Evolutionary conservation across 2,888 invertebrate genomes (phyloP), one percentile per base, ranked within the genome.

Genomic region (Heteropelma amictum): DNA sequence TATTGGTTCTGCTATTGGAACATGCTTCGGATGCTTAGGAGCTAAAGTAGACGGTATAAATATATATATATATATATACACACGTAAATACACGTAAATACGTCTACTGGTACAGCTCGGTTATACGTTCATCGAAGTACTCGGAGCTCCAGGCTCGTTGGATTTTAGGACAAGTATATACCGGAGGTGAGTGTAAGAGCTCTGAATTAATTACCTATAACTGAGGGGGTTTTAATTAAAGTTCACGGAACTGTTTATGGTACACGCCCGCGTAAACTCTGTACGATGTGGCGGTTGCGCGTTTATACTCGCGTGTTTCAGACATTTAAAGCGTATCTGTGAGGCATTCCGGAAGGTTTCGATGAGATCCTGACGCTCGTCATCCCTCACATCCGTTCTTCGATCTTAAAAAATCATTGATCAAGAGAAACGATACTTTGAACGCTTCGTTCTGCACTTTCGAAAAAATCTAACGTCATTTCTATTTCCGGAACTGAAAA

Each of bases 121-220:
- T 54, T 42, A 42, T 54, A 53, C 64, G 64, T 54, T 42, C 64
- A 64, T 74, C 64, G 10, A 47, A 60, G 64, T 56, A 45, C 54
- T 61, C 35, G 8, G 12, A 35, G 60, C 30, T 30, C 53, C 69
- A 45, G 30, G 45, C 19, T 26, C 28, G 14, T 33, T 38, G 47
- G 61, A 65, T 67, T 70, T 67, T 54, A 60, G 51, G 53, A 54
- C 51, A 65, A 64, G 38, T 53, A 60, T 53, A 53, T 23, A 10
- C 21, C 14, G 47, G 23, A 26, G 38, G 68, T 7, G 23, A 14
- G 64, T 28, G 12, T 8, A 64, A 49, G 70, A 33, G 60, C 60
- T 21, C 65, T 78, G 77, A 83, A 80, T 81, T 83, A 81, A 83
- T 82, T 81, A 80, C 78, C 79, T 80, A 76, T 83, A 83, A 78